phyloP scores from a whole-genome alignment of 2,113 vertebrate genomes.

The Myotis yumanensis region DNA sequence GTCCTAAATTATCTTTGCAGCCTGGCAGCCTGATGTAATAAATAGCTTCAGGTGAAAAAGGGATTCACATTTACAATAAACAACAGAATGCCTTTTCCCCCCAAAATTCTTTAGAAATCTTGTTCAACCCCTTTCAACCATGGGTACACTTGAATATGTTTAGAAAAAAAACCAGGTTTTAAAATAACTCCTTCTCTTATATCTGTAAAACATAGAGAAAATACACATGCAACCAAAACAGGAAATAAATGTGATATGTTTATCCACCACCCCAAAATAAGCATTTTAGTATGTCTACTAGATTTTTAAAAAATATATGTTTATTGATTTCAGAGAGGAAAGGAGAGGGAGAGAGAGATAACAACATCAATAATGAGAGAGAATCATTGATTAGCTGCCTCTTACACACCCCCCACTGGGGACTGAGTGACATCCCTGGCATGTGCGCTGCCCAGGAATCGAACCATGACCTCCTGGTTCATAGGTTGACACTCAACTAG shows the following conservation, averaged over 20 bases:
- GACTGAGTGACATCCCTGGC: too few species aligned
- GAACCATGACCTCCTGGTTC: too few species aligned
- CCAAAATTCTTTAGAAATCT: conserved; percentile 18
- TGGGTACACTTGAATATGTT: not conserved
- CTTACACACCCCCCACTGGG: too few species aligned
- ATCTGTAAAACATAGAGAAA: conserved; percentile 30
- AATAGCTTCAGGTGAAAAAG: conserved; percentile 34
- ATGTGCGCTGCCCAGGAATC: too few species aligned
- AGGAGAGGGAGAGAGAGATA: too few species aligned
- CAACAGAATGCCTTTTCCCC: not conserved
- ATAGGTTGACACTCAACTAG: too few species aligned
- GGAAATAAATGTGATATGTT: not conserved
- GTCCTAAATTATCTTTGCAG: not conserved
- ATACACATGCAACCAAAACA: conserved; percentile 14
- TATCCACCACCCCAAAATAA: not conserved
- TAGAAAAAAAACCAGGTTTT: not conserved
- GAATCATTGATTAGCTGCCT: too few species aligned
- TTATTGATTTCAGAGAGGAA: too few species aligned
- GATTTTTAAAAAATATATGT: not conserved
- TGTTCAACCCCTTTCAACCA: not conserved
- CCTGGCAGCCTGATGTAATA: not conserved
- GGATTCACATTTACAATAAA: not conserved
- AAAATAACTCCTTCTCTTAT: conserved; percentile 34
- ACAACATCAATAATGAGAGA: too few species aligned
- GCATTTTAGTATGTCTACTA: conserved; percentile 24